These are phyloP conservation scores for Microplitis manilae DNA, from an alignment of 2,888 invertebrate genomes.

Conservation along the genomic window DNA sequence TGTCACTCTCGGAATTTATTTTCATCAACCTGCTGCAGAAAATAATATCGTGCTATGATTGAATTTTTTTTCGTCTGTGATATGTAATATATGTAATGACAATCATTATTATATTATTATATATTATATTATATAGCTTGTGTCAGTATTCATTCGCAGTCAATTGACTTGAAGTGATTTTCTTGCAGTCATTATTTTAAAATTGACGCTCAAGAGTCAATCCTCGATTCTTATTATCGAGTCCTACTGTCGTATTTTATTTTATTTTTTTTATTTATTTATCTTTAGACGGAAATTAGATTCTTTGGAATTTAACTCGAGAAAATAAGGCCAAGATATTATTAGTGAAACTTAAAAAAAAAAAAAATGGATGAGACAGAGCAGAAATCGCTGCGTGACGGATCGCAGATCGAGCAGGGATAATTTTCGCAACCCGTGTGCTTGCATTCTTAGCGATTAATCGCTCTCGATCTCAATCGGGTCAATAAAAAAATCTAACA, in stretches of 20 bases:
- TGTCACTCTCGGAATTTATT: constrained; percentile 11
- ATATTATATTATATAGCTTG: not conserved
- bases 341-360: constrained; percentile 15
- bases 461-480: constrained; percentile 31
- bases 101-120: not conserved
- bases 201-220: constrained; percentile 15
- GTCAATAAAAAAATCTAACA: constrained; percentile 31
- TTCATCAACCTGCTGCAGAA: not conserved
- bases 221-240: constrained; percentile 16
- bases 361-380: constrained; percentile 10
- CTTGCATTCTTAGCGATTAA: constrained; percentile 37
- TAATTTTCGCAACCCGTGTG: constrained; percentile 45
- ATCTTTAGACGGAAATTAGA: constrained; percentile 39
- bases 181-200: constrained; percentile 27
- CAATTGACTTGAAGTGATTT: constrained; percentile 15
- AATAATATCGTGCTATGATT: not conserved
- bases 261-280: constrained; percentile 11
- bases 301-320: constrained; percentile 44
- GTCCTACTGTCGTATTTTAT: constrained; percentile 25
- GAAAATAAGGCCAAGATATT: constrained; percentile 15
- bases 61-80: not conserved
- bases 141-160: not conserved
- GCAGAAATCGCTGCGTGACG: constrained; percentile 42
- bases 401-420: constrained; percentile 46
- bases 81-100: not conserved